Evolutionary conservation across 2,797 vertebrate species (phyloP), one percentile per base, ranked within the genome.

Genomic region (Scleropages formosus): DNA sequence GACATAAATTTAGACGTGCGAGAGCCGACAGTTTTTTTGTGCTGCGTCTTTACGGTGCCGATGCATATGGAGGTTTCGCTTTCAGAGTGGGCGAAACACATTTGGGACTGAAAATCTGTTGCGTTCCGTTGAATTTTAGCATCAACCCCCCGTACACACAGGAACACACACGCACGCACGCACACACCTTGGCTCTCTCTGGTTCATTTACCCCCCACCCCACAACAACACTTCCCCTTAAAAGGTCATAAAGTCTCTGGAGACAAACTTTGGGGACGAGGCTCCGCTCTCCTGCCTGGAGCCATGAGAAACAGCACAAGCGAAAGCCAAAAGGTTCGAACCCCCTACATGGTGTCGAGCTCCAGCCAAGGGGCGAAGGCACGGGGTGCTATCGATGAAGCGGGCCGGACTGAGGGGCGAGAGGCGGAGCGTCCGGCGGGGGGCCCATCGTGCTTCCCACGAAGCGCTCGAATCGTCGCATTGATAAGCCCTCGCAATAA

Each of bases 181-280:
- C 39, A n/a, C 8, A 27, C 68, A 31, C 8, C 24, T 58, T n/a
- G 24, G 16, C 49, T 71, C 20, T 24, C 47, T 70, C 51, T 31
- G 51, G 20, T n/a, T 58, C 68, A 58, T 13, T 56, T 26, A 31
- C 31, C 31, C n/a, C n/a, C n/a, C 24, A 15, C 22, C 68, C 53
- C 68, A 70, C n/a, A 49, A 49, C 56, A 15, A 70, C 68, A 53
- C n/a, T 31, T 71, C 51, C 49, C 24, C 15, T 71, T 67, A 18
- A 71, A 71, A 71, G 68, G 68, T 71, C 68, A 71, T 16, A 56
- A 22, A 56, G 68, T 71, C 49, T 15, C 31, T 47, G 49, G 68
- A 71, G 68, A 39, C 68, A 18, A 22, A 31, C 68, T 56, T 53
- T 13, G 6, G 26, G 26, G 49, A 22, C 22, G 10, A 26, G 18